These are phyloP conservation scores for Etheostoma spectabile DNA, from an alignment of 2,113 vertebrate species.

Conservation along the genomic window DNA sequence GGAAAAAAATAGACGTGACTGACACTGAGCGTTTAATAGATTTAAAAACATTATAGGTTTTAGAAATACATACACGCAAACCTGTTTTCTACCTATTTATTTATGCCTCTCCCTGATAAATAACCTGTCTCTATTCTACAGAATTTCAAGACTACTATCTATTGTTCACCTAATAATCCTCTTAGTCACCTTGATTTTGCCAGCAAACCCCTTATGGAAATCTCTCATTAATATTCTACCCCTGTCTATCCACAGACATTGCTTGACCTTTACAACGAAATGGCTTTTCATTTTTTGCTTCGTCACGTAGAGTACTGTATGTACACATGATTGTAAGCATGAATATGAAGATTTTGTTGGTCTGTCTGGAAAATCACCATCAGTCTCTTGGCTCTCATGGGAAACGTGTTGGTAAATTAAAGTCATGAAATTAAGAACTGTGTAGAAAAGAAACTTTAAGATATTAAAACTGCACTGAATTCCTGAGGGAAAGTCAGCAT, in stretches of 20 bases:
- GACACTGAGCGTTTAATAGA: background rate
- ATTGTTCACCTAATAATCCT: background rate
- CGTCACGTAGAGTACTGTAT: background rate
- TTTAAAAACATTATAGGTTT: background rate
- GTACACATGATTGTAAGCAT: background rate
- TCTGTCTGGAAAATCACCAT: background rate
- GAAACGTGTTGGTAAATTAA: background rate
- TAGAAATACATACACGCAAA: background rate
- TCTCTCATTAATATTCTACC: background rate
- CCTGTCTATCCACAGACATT: background rate
- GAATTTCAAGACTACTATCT: background rate
- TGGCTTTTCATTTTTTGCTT: constrained; percentile 6
- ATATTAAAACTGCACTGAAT: background rate
- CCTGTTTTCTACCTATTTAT: background rate
- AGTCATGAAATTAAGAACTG: background rate
- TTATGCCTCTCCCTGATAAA: background rate
- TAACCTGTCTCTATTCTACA: background rate
- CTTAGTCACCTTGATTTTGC: constrained; percentile 10
- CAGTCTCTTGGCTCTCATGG: background rate
- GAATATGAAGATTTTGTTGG: background rate
- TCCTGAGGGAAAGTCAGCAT: background rate
- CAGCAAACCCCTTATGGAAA: background rate
- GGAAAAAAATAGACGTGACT: background rate
- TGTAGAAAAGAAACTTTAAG: background rate
- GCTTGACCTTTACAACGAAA: constrained; percentile 11